Conservation (phyloP, 2,888 invertebrate genomes). For the Malthinus flaveolus region DNA sequence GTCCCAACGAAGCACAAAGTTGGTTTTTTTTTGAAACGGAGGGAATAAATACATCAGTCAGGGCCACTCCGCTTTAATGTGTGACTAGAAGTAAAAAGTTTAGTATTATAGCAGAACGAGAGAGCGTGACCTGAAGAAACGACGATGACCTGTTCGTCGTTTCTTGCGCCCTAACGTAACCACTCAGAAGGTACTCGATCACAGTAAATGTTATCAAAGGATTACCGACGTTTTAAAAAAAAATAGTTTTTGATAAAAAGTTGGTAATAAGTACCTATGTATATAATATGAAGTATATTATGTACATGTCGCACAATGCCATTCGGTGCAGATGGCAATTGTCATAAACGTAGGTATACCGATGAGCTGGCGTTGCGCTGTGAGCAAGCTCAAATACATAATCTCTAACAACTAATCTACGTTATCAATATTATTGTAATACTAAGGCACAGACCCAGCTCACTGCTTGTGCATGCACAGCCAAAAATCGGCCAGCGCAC, state of each 20-base stretch:
- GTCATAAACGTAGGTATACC: constrained; percentile 32
- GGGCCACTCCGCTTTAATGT: constrained; percentile 49
- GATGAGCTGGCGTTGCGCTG: constrained; percentile 48
- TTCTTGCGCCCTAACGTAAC: constrained; percentile 41
- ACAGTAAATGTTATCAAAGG: constrained; percentile 45
- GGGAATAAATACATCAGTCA: constrained; percentile 52
- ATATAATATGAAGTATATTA: constrained; percentile 43
- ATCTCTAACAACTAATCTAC: constrained; percentile 48
- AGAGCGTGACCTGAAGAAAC: constrained; percentile 47
- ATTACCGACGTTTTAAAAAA: constrained; percentile 18
- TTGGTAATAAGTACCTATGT: constrained; percentile 34
- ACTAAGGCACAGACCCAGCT: constrained; percentile 58
- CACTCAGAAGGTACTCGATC: constrained; percentile 52
- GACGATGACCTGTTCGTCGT: constrained; percentile 43
- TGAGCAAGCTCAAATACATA: constrained; percentile 53
- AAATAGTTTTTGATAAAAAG: constrained; percentile 6
- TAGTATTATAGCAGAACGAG: constrained; percentile 41
- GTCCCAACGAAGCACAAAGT: constrained; percentile 47
- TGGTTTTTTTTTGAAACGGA: constrained; percentile 47
- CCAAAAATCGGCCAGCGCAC: constrained; percentile 32
- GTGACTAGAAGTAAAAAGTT: constrained; percentile 49
- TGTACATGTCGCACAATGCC: constrained; percentile 41
- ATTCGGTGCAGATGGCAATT: constrained; percentile 40
- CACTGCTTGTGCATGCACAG: constrained; percentile 50
- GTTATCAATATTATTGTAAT: constrained; percentile 56